Evolutionary conservation across 2,113 vertebrate genomes (phyloP).

Genomic region (Aplodontia rufa): DNA sequence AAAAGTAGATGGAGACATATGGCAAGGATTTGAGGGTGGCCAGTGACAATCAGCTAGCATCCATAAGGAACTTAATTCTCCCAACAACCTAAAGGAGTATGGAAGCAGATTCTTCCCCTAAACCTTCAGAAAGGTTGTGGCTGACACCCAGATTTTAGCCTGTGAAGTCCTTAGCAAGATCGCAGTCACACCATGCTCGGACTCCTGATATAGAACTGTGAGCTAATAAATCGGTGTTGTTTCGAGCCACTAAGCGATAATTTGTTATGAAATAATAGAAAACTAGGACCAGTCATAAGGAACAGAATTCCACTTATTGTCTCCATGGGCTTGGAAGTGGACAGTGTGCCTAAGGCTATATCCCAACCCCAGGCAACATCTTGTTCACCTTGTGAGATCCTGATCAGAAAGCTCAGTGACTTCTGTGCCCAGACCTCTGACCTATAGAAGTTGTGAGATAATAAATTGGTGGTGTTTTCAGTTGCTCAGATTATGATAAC

Average conservation of each 20-base stretch:
- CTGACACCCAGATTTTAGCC: background rate
- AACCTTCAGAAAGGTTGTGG: background rate
- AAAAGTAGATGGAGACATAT: background rate
- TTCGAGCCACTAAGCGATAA: background rate
- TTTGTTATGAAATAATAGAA: background rate
- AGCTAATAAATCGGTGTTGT: background rate
- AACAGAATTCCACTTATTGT: background rate
- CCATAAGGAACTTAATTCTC: background rate
- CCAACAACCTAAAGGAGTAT: rapidly evolving
- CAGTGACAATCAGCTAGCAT: too few species aligned
- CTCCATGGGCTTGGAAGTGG: background rate
- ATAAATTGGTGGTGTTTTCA: background rate
- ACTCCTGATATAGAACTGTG: background rate
- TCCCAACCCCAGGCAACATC: background rate
- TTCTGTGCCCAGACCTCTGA: background rate
- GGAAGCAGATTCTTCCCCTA: background rate
- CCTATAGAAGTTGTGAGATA: background rate
- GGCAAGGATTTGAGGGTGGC: background rate
- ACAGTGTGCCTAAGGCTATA: background rate
- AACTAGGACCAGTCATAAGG: background rate
- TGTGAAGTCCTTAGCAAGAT: background rate
- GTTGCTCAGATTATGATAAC: background rate
- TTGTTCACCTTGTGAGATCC: background rate
- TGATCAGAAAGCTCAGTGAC: background rate
- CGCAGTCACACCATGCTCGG: background rate